A percentile compares a stretch with the other conserved stretches of the same genome.
These are phyloP conservation scores for Carduelis carduelis DNA, from an alignment of 2,797 vertebrate species.

Conservation along the genomic window DNA sequence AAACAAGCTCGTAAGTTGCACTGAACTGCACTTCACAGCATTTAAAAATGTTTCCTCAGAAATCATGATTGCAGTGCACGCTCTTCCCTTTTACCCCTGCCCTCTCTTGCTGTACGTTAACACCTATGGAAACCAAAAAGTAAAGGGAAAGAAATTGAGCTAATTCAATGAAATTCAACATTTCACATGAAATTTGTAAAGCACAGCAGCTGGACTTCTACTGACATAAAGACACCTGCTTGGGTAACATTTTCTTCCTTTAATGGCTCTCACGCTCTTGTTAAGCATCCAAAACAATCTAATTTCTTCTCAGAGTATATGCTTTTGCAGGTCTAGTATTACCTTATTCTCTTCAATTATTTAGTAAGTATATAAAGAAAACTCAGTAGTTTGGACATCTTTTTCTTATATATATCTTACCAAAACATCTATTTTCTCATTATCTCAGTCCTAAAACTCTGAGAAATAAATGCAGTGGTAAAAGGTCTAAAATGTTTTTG, in stretches of 20 bases:
- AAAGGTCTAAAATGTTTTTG: neutral
- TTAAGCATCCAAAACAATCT: neutral
- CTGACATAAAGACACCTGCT: neutral
- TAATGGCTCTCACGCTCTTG: neutral
- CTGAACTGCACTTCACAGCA: neutral
- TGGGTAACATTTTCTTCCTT: neutral
- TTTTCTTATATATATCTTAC: constrained; percentile 26
- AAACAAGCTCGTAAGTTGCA: neutral
- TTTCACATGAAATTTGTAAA: neutral
- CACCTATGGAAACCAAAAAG: neutral
- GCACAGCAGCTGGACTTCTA: neutral
- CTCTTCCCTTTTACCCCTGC: neutral
- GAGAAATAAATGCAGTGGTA: neutral
- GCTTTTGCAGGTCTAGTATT: neutral
- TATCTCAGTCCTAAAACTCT: constrained; percentile 5
- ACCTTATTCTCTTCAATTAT: constrained; percentile 47
- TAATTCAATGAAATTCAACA: neutral
- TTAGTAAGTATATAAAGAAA: constrained; percentile 33
- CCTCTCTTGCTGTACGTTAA: accelerated
- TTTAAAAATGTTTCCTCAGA: neutral
- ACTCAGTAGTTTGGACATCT: constrained; percentile 1
- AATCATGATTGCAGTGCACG: accelerated
- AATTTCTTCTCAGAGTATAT: neutral
- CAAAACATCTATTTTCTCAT: neutral
- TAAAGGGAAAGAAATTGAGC: neutral